phyloP scores from a whole-genome alignment of 2,888 invertebrate genomes.

The Hylaea fasciaria region DNA sequence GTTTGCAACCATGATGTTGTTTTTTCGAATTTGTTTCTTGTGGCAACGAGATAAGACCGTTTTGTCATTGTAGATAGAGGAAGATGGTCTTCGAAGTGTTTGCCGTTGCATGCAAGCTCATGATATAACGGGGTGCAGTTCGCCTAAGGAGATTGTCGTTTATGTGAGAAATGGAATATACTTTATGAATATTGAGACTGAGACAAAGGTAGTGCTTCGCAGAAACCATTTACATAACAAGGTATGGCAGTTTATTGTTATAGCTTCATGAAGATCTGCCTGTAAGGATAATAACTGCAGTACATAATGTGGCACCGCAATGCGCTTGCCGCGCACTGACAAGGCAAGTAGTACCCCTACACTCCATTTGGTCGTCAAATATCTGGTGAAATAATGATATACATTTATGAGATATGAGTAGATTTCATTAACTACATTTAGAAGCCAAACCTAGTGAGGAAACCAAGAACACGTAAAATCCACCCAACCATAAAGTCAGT shows the following conservation, averaged over 20 bases:
- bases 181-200: constrained; percentile 38
- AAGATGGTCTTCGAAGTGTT: constrained; percentile 4
- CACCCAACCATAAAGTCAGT: no score
- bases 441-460: no score
- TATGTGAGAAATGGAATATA: constrained; percentile 31
- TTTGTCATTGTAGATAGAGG: background rate
- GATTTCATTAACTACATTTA: no score
- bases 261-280: background rate
- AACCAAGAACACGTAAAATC: no score
- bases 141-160: constrained; percentile 33
- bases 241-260: constrained; percentile 20
- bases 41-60: background rate
- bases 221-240: constrained; percentile 22
- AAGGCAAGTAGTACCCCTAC: no score
- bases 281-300: no score
- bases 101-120: constrained; percentile 20
- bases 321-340: no score
- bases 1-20: background rate
- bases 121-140: constrained; percentile 30
- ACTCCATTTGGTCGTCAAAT: no score
- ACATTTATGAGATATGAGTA: no score
- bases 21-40: constrained; percentile 1
- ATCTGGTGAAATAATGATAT: no score
- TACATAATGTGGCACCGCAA: no score
- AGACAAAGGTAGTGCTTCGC: constrained; percentile 20